A percentile compares a stretch with the other conserved stretches of the same genome.
Conservation (phyloP, 2,113 vertebrate genomes). For the Atractosteus spatula region DNA sequence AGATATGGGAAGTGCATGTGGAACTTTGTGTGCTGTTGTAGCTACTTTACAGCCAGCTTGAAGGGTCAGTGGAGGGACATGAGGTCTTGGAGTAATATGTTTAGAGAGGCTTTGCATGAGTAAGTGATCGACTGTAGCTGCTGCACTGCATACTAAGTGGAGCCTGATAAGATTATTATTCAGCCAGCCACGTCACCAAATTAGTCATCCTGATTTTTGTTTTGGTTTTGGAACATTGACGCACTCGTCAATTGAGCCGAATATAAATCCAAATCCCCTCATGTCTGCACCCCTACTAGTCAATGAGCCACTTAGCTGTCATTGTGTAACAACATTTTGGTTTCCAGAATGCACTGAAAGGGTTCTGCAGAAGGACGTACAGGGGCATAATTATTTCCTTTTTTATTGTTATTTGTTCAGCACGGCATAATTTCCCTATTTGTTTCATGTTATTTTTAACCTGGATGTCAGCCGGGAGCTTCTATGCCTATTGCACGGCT, state of each 20-base stretch:
- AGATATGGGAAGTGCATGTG: no score
- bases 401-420: background rate
- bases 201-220: no score
- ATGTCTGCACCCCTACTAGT: background rate
- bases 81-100: no score
- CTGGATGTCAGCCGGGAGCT: conserved; percentile 17
- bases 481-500: conserved; percentile 12
- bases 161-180: no score
- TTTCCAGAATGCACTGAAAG: background rate
- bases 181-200: no score
- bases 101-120: no score
- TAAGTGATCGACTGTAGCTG: no score
- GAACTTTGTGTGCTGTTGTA: no score
- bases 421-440: conserved; percentile 1
- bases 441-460: conserved; percentile 26
- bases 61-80: no score
- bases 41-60: no score
- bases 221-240: no score
- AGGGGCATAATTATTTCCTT: background rate
- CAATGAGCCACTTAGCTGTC: background rate
- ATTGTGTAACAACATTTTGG: background rate
- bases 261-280: background rate
- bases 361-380: background rate
- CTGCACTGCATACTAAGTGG: no score
- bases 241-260: background rate